These are phyloP conservation scores for Anguilla megastoma DNA, from an alignment of 2,797 vertebrate species.

Conservation along the genomic window DNA sequence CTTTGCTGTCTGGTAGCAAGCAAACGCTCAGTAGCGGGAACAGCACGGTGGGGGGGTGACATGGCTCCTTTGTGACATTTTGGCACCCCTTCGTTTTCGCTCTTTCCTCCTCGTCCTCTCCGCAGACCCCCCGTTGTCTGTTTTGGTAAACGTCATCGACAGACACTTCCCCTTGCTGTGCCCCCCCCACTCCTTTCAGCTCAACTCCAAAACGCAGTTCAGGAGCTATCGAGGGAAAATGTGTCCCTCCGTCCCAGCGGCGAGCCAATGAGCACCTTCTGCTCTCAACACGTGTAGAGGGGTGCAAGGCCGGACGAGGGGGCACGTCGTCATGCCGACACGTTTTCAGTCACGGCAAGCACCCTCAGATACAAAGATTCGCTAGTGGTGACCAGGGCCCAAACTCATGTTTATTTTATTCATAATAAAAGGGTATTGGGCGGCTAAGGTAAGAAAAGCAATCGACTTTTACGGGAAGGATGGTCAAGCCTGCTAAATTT, in stretches of 20 bases:
- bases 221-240: background rate
- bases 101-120: background rate
- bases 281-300: background rate
- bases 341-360: background rate
- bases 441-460: slow-evolving; percentile 83
- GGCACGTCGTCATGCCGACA: background rate
- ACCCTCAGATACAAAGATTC: background rate
- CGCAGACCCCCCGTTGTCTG: background rate
- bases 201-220: background rate
- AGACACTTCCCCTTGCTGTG: background rate
- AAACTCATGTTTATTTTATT: slow-evolving; percentile 86
- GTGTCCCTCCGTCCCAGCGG: background rate
- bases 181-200: background rate
- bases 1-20: background rate
- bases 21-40: background rate
- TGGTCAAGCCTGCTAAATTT: slow-evolving; percentile 86
- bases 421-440: slow-evolving; percentile 79
- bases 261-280: background rate
- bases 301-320: background rate
- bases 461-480: slow-evolving; percentile 81
- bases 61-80: slow-evolving; percentile 1
- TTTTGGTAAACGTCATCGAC: background rate
- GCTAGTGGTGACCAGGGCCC: slow-evolving; percentile 67
- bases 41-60: background rate
- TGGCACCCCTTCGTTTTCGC: background rate